Evolutionary conservation across 2,113 vertebrate species (phyloP).

Genomic region (Alces alces): DNA sequence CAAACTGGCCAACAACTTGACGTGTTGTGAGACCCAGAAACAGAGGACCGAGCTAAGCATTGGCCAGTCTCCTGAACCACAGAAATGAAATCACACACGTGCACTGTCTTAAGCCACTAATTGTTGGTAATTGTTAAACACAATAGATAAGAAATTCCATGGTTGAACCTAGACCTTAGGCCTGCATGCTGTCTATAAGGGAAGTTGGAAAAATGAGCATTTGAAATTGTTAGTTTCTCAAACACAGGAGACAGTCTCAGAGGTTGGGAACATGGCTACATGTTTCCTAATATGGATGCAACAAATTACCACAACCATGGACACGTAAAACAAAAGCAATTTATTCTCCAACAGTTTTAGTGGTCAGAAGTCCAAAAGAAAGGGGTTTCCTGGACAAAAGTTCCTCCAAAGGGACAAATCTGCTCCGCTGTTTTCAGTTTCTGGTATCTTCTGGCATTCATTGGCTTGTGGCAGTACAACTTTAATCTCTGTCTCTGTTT

Average conservation of each 20-base stretch:
- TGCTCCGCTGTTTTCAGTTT: not conserved
- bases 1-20: not conserved
- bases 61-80: not conserved
- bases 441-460: not conserved
- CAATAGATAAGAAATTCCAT: not conserved
- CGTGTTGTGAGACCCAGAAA: not conserved
- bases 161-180: not conserved
- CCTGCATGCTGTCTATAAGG: not conserved
- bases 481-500: not conserved
- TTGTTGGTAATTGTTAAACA: not conserved
- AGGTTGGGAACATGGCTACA: not conserved
- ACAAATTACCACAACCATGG: not conserved
- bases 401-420: not conserved
- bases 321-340: not conserved
- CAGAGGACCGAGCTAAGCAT: not conserved
- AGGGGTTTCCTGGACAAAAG: not conserved
- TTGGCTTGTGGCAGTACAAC: not conserved
- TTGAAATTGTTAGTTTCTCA: not conserved
- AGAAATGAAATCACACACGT: not conserved
- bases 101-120: not conserved
- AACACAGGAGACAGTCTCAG: not conserved
- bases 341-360: not conserved
- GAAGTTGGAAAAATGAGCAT: not conserved
- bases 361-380: not conserved
- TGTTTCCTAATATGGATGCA: not conserved